phyloP scores from a whole-genome alignment of 2,888 invertebrate genomes.

The Coecobrya sp. region DNA sequence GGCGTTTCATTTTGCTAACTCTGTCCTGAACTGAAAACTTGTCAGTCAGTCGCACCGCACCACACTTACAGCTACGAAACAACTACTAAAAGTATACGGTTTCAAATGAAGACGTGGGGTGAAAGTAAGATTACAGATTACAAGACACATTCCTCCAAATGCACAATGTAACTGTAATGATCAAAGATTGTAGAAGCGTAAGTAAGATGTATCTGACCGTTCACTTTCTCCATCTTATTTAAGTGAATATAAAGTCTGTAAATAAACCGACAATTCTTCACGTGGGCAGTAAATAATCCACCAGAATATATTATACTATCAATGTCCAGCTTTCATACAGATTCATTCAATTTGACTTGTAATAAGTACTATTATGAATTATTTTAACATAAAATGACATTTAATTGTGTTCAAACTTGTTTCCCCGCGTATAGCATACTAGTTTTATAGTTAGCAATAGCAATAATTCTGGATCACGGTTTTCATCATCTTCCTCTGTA shows the following conservation, averaged over 20 bases:
- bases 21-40: neutral
- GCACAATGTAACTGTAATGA: neutral
- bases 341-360: too few relatives aligned
- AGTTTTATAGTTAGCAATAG: too few relatives aligned
- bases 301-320: neutral
- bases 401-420: too few relatives aligned
- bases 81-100: too few relatives aligned
- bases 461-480: too few relatives aligned
- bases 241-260: neutral
- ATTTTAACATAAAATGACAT: too few relatives aligned
- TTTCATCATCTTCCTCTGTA: too few relatives aligned
- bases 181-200: conserved; percentile 6
- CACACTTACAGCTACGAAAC: too few relatives aligned
- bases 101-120: conserved; percentile 41
- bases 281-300: neutral
- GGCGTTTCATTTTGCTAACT: conserved; percentile 23
- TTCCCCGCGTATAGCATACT: too few relatives aligned
- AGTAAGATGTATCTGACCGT: conserved; percentile 18
- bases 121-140: neutral
- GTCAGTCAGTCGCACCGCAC: neutral
- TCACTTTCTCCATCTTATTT: neutral
- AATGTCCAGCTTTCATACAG: neutral
- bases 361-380: too few relatives aligned
- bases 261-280: conserved; percentile 20
- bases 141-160: neutral